phyloP scores from a whole-genome alignment of 2,888 invertebrate species.

The Bombylius discolor region DNA sequence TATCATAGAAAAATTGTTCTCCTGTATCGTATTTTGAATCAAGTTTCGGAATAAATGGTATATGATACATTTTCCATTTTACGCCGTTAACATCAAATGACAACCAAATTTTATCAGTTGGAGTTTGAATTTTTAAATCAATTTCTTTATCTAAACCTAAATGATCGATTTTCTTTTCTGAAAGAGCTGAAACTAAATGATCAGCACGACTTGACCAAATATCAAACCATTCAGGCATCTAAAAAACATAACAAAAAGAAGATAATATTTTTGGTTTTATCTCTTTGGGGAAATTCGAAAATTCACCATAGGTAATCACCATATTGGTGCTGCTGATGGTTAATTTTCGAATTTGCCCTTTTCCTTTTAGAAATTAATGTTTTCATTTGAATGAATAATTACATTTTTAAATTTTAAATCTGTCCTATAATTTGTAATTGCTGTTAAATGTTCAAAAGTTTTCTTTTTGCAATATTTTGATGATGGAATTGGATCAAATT shows the following conservation, averaged over 20 bases:
- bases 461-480: constrained; percentile 33
- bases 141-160: constrained; percentile 29
- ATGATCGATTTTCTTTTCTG: constrained; percentile 27
- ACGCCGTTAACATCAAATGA: constrained; percentile 30
- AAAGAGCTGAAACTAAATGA: constrained; percentile 32
- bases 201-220: constrained; percentile 31
- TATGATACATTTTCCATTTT: constrained; percentile 31
- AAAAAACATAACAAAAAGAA: neutral
- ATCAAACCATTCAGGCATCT: constrained; percentile 36
- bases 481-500: constrained; percentile 34
- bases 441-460: constrained; percentile 33
- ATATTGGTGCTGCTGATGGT: too few relatives aligned
- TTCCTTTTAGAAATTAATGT: neutral
- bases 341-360: too few relatives aligned
- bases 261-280: neutral
- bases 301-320: too few relatives aligned
- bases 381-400: neutral
- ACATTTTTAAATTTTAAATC: constrained; percentile 32
- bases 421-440: constrained; percentile 31
- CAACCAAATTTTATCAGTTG: constrained; percentile 30
- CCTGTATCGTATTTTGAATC: constrained; percentile 35
- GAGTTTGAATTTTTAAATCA: constrained; percentile 27
- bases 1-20: constrained; percentile 30
- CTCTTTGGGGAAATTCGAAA: too few relatives aligned
- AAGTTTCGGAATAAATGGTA: constrained; percentile 32